A percentile compares a stretch with the other conserved stretches of the same genome.
Evolutionary conservation across 2,888 invertebrate species (phyloP).

Genomic region (Listrodromus nycthemerus): DNA sequence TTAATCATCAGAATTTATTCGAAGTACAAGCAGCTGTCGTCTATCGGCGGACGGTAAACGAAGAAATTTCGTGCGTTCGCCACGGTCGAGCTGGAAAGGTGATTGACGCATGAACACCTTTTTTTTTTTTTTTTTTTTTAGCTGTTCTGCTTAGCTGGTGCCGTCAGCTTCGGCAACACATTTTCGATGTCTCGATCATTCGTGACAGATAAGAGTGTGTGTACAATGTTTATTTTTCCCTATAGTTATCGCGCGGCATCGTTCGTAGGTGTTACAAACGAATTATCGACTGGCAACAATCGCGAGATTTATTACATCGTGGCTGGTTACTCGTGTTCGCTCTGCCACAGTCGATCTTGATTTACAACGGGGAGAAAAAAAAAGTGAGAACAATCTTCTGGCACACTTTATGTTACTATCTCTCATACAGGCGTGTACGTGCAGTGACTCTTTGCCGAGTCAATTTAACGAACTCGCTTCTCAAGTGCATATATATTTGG

Average conservation of each 20-base stretch:
- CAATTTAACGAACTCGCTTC: slow-evolving; percentile 45
- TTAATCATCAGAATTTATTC: slow-evolving; percentile 53
- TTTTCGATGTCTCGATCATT: slow-evolving; percentile 65
- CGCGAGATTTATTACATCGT: slow-evolving; percentile 77
- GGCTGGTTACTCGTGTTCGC: slow-evolving; percentile 27
- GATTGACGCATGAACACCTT: slow-evolving; percentile 21
- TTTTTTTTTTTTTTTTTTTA: slow-evolving; percentile 8
- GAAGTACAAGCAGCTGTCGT: not conserved
- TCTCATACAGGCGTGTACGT: slow-evolving; percentile 32
- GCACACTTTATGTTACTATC: slow-evolving; percentile 49
- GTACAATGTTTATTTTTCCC: slow-evolving; percentile 74
- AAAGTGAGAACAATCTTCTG: slow-evolving; percentile 29
- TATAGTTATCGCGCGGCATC: slow-evolving; percentile 62
- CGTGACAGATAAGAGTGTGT: slow-evolving; percentile 63
- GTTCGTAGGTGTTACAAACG: slow-evolving; percentile 73
- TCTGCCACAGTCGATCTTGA: slow-evolving; percentile 54
- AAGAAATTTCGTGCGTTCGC: not conserved
- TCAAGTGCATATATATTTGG: slow-evolving; percentile 24
- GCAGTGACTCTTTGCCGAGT: slow-evolving; percentile 42
- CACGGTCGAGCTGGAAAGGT: slow-evolving; percentile 4
- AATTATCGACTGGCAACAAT: slow-evolving; percentile 78
- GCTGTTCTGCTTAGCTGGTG: slow-evolving; percentile 3
- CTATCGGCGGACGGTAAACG: not conserved
- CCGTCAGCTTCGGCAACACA: slow-evolving; percentile 29
- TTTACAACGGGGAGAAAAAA: slow-evolving; percentile 32